phyloP scores from a whole-genome alignment of 92 coral and sea anemone species.

The Palythoa caribaeorum region DNA sequence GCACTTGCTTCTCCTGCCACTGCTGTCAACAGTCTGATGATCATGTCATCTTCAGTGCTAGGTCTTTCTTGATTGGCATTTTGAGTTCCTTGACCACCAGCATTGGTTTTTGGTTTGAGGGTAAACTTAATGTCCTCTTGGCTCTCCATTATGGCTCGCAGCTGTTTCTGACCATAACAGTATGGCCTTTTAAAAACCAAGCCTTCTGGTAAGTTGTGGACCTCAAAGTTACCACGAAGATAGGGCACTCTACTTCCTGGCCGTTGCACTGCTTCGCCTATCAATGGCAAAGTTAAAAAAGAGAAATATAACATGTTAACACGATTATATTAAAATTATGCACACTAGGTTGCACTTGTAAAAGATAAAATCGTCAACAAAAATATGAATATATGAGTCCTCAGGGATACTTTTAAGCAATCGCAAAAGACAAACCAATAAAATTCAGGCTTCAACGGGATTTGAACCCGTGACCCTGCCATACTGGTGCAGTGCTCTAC shows the following conservation, averaged over 20 bases:
- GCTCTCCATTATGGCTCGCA: constrained; percentile 9
- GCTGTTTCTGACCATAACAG: constrained; percentile 8
- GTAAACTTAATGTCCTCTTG: constrained; percentile 7
- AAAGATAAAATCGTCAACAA: not conserved
- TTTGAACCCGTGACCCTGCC: too few species aligned
- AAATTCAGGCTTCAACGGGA: too few species aligned
- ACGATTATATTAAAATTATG: not conserved
- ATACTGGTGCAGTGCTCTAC: not conserved
- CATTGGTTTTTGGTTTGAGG: not conserved
- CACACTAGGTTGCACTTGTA: not conserved
- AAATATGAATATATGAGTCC: not conserved
- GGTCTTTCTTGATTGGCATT: constrained; percentile 25
- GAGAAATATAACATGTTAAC: not conserved
- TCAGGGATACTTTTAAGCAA: not conserved
- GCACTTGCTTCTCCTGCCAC: constrained; percentile 36
- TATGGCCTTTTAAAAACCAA: not conserved
- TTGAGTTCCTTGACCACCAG: not conserved
- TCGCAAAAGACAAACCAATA: not conserved
- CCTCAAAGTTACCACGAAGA: constrained; percentile 12
- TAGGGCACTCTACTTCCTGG: constrained; percentile 28
- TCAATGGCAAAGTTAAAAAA: not conserved
- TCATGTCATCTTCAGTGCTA: not conserved
- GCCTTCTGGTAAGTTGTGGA: constrained; percentile 17
- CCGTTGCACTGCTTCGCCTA: constrained; percentile 27
- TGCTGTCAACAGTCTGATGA: constrained; percentile 9